A percentile compares a stretch with the other conserved stretches of the same genome.
These are phyloP conservation scores for Sycophila texana DNA, from an alignment of 2,888 invertebrate species.

Conservation along the genomic window DNA sequence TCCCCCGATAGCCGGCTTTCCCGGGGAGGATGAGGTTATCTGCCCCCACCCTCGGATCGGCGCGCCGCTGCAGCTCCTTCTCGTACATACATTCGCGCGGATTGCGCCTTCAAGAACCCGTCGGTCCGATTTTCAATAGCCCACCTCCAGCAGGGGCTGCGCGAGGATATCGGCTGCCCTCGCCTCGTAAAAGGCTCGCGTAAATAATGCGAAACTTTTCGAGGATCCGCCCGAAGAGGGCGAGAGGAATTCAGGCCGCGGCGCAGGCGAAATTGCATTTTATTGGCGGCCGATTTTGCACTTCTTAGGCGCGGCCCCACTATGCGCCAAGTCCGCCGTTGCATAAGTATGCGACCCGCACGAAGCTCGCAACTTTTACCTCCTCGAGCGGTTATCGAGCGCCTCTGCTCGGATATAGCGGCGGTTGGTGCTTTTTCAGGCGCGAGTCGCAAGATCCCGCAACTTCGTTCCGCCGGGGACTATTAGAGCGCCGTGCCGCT, in stretches of 20 bases:
- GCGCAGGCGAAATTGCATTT: conserved; percentile 50
- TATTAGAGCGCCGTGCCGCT: neutral
- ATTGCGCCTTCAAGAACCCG: neutral
- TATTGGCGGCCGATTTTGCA: conserved; percentile 44
- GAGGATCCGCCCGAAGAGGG: conserved; percentile 26
- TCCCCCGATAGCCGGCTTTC: conserved; percentile 35
- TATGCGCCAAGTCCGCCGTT: neutral
- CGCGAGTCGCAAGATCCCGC: too few relatives aligned
- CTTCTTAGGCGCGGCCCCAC: conserved; percentile 19
- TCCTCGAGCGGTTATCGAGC: conserved; percentile 38
- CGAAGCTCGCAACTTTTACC: neutral
- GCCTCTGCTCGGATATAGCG: neutral
- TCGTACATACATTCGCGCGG: neutral
- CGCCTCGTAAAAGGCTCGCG: conserved; percentile 48
- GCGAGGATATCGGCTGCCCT: neutral
- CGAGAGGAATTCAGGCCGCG: neutral
- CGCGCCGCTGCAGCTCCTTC: neutral
- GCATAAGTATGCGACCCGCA: too few relatives aligned
- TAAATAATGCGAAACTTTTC: conserved; percentile 53
- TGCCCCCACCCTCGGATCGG: neutral
- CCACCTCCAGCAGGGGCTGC: neutral
- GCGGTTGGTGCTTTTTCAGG: too few relatives aligned
- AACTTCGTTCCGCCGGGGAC: neutral
- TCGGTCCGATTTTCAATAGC: conserved; percentile 48
- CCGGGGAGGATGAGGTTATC: neutral